Conservation (phyloP, 2,113 vertebrate genomes). For the Cricetomys ansorgei region DNA sequence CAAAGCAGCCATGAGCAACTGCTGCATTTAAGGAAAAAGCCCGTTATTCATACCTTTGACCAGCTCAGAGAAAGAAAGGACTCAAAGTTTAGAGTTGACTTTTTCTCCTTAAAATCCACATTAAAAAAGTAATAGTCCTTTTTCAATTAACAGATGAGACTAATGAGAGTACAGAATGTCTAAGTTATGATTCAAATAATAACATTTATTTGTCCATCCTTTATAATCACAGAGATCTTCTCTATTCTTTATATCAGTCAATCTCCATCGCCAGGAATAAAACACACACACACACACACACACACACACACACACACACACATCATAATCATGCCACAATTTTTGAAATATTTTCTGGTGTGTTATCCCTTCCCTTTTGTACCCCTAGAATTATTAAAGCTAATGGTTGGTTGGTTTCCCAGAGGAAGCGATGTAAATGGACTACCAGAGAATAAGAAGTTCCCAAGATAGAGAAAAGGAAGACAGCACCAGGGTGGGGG, state of each 20-base stretch:
- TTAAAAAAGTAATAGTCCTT: neutral
- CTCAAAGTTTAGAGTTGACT: neutral
- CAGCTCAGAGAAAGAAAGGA: neutral
- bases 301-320: neutral
- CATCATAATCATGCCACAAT: too few relatives aligned
- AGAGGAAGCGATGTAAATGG: neutral
- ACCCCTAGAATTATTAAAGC: neutral
- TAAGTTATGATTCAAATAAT: constrained; percentile 14
- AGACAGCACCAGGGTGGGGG: neutral
- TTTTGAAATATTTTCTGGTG: neutral
- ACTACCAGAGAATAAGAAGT: neutral
- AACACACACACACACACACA: neutral
- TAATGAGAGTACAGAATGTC: neutral
- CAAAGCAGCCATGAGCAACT: neutral
- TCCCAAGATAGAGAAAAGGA: neutral
- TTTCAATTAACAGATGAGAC: neutral
- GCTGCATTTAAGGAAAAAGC: neutral
- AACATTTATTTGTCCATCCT: neutral
- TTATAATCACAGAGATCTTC: neutral
- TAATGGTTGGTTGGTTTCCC: neutral
- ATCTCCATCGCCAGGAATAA: neutral
- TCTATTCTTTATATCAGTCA: neutral
- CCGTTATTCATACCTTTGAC: neutral
- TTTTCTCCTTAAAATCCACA: neutral
- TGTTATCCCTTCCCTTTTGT: neutral